A percentile compares a stretch with the other conserved stretches of the same genome.
Conservation (phyloP, 2,888 invertebrate genomes). For the Neuroscelio doddi region DNA sequence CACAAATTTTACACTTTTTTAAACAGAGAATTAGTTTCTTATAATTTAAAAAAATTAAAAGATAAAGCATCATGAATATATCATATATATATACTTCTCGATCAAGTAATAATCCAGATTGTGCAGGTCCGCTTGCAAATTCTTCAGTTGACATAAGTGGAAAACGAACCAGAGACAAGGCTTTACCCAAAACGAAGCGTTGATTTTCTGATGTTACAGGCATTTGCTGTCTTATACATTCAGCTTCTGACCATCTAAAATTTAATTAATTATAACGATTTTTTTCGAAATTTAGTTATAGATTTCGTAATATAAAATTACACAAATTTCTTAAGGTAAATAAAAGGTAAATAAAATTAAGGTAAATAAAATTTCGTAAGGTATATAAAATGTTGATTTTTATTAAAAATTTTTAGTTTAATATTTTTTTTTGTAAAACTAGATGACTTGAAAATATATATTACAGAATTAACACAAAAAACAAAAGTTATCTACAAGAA, state of each 20-base stretch:
- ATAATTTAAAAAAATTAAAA: background rate
- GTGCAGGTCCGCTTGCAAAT: slow-evolving; percentile 85
- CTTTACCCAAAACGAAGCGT: slow-evolving; percentile 79
- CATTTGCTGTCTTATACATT: slow-evolving; percentile 80
- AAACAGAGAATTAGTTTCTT: too few species aligned
- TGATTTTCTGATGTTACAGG: slow-evolving; percentile 81
- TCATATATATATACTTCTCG: slow-evolving; percentile 73
- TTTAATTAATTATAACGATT: slow-evolving; percentile 13
- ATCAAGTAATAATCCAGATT: slow-evolving; percentile 83
- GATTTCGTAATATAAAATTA: too few species aligned
- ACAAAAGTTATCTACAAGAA: too few species aligned
- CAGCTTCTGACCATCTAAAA: slow-evolving; percentile 81
- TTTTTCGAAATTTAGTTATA: slow-evolving; percentile 9
- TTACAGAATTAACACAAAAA: too few species aligned
- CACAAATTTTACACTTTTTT: too few species aligned
- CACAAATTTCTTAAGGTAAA: too few species aligned
- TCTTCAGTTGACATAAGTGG: slow-evolving; percentile 90
- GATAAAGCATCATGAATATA: background rate
- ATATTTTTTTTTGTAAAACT: too few species aligned
- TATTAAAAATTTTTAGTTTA: too few species aligned
- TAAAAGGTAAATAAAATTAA: too few species aligned
- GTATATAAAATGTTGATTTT: too few species aligned
- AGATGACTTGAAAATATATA: too few species aligned
- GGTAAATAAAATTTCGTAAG: too few species aligned
- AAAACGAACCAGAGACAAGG: slow-evolving; percentile 83